Evolutionary conservation across 64 coral and sea anemone species (phyloP).

Genomic region (Montipora efflorescens): DNA sequence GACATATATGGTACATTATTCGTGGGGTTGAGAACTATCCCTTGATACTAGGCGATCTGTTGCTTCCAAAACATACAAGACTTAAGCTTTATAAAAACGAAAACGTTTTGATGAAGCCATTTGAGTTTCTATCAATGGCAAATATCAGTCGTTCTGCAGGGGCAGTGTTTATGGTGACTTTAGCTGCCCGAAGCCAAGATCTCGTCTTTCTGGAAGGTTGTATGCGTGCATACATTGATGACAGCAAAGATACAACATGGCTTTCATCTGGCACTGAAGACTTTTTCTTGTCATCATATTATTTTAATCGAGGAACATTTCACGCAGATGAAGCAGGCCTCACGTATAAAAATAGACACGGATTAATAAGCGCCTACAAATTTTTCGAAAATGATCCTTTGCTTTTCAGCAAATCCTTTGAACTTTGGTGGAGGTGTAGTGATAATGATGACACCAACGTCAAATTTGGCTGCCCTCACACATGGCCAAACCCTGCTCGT

Average conservation of each 20-base stretch:
- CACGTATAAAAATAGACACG: background rate
- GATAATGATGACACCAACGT: background rate
- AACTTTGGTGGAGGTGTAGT: conserved; percentile 39
- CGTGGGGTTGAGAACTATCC: conserved; percentile 37
- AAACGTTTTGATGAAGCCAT: conserved; percentile 1
- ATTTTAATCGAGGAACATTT: conserved; percentile 41
- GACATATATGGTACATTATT: conserved; percentile 41
- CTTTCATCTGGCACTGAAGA: conserved; percentile 74
- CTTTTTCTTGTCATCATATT: conserved; percentile 67
- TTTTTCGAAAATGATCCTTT: conserved; percentile 63
- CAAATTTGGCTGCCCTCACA: background rate
- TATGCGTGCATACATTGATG: conserved; percentile 58
- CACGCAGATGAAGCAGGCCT: conserved; percentile 7
- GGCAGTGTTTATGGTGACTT: conserved; percentile 59
- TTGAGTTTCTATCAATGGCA: conserved; percentile 50
- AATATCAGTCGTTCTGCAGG: conserved; percentile 10
- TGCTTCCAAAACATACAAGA: conserved; percentile 12
- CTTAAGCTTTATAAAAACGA: conserved; percentile 41
- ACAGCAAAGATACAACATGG: conserved; percentile 41
- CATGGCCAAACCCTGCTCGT: background rate
- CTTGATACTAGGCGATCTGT: conserved; percentile 19
- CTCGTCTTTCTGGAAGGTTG: conserved; percentile 54
- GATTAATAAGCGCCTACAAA: conserved; percentile 39
- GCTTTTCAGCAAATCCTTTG: conserved; percentile 57
- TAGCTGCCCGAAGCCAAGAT: background rate